Base-by-base conservation (phyloP, 1,140 invertebrate genomes). In the Eumaeus atala region DNA sequence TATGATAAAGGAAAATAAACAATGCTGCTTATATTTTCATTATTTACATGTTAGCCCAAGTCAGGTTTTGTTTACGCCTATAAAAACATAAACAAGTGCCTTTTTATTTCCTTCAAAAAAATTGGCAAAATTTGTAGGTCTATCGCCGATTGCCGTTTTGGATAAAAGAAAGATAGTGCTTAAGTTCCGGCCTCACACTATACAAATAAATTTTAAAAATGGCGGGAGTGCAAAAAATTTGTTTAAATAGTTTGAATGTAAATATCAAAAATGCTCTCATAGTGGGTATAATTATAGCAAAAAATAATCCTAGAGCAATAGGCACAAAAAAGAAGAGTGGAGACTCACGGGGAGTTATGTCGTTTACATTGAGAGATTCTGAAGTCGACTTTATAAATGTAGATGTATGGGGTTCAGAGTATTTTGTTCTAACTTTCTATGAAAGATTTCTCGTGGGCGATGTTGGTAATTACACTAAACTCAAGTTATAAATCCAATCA, bases 291-390 rank as follows among this genome's bases (percentile, higher is more conserved):
- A 80, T 88, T 48, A 80, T 88, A 50, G 86, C 83, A 11, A 88
- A 88, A 74, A 81, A 70, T 60, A 74, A 61, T 58, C 75, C 81
- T 5, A 70, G 77, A 42, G 70, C 62, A 21, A 66, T 87, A 51
- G 73, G 74, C 42, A 69, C 64, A 0, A 85, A 83, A 63, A 87
- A 83, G 61, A 86, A 84, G 60, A 80, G 70, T 56, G 75, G 77
- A 44, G 88, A 88, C 48, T 78, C 84, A 35, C 79, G 89, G 62
- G 89, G 86, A 4, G 92, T 94, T 34, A 93, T 91, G 89, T 91
- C 90, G 59, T 93, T 93, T 66, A 93, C 92, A 1, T 56, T 94
- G 8, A 79, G 92, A 54, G 93, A 93, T 87, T 92, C 92, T 7
- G 76, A 89, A 6, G 66, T 89, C 3, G 91, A 93, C 73, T 91